Conservation (phyloP, 92 coral and sea anemone genomes). For the Montipora capitata region DNA sequence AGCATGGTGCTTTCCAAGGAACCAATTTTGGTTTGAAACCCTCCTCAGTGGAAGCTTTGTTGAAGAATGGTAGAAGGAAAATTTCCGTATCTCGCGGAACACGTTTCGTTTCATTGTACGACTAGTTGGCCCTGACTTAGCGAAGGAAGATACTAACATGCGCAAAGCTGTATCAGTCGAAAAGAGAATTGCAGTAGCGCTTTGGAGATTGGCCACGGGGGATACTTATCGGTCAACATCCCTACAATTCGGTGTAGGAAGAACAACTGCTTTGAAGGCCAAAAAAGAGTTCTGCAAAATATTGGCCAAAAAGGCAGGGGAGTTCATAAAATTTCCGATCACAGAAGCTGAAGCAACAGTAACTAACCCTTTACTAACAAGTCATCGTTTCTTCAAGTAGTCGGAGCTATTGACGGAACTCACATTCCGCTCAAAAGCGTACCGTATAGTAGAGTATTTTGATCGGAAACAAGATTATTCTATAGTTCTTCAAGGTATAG, state of each 20-base stretch:
- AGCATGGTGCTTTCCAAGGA: constrained; percentile 13
- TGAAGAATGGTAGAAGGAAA: too few relatives aligned
- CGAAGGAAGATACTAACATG: too few relatives aligned
- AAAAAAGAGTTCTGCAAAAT: constrained; percentile 1
- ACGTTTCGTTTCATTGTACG: too few relatives aligned
- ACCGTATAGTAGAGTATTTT: too few relatives aligned
- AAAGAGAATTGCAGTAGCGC: too few relatives aligned
- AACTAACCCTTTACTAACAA: background rate
- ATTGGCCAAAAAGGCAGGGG: constrained; percentile 17
- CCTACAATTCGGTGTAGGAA: constrained; percentile 38
- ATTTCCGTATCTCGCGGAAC: too few relatives aligned
- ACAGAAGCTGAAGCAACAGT: constrained; percentile 10
- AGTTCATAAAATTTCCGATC: constrained; percentile 29
- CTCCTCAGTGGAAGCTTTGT: background rate
- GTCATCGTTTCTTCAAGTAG: background rate
- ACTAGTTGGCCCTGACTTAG: too few relatives aligned
- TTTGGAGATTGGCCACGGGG: too few relatives aligned
- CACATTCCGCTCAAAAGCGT: too few relatives aligned
- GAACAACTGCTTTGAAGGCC: background rate
- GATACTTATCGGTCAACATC: background rate
- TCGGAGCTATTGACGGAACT: constrained; percentile 9
- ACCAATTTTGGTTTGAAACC: constrained; percentile 18
- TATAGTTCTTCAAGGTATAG: too few relatives aligned
- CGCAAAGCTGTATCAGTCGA: too few relatives aligned
- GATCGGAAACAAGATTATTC: too few relatives aligned